phyloP scores from a whole-genome alignment of 2,113 vertebrate species.

The Dicentrarchus labrax region DNA sequence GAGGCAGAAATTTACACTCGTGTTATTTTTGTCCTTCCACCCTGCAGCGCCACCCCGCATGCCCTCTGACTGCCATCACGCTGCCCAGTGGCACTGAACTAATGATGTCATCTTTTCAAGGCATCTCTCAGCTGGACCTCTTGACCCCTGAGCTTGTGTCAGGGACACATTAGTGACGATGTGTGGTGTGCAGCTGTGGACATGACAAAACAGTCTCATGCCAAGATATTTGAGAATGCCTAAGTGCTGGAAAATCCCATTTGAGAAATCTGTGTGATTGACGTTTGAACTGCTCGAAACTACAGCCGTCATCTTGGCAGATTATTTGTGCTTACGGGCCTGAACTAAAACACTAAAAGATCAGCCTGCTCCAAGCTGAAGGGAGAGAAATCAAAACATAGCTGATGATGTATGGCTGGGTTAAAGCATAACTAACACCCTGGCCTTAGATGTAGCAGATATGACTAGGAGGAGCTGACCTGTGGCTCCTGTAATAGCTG shows the following conservation, averaged over 20 bases:
- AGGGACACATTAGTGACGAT: slow-evolving; percentile 46
- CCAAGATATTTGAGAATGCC: slow-evolving; percentile 33
- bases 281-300: slow-evolving; percentile 23
- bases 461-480: slow-evolving; percentile 37
- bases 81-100: slow-evolving; percentile 59
- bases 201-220: slow-evolving; percentile 46
- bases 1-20: slow-evolving; percentile 38
- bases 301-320: background rate
- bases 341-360: background rate
- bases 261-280: slow-evolving; percentile 1
- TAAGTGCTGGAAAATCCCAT: slow-evolving; percentile 9
- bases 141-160: slow-evolving; percentile 47
- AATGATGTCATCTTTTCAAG: slow-evolving; percentile 71
- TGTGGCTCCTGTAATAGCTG: slow-evolving; percentile 25
- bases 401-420: slow-evolving; percentile 40
- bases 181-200: slow-evolving; percentile 48
- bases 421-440: slow-evolving; percentile 19
- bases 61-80: slow-evolving; percentile 62
- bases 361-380: background rate
- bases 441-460: slow-evolving; percentile 15
- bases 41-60: slow-evolving; percentile 50
- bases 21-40: slow-evolving; percentile 69
- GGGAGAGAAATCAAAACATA: slow-evolving; percentile 32
- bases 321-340: background rate
- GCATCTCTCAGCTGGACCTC: slow-evolving; percentile 61